Conservation (phyloP, 2,888 invertebrate species). For the Volucella inflata region DNA sequence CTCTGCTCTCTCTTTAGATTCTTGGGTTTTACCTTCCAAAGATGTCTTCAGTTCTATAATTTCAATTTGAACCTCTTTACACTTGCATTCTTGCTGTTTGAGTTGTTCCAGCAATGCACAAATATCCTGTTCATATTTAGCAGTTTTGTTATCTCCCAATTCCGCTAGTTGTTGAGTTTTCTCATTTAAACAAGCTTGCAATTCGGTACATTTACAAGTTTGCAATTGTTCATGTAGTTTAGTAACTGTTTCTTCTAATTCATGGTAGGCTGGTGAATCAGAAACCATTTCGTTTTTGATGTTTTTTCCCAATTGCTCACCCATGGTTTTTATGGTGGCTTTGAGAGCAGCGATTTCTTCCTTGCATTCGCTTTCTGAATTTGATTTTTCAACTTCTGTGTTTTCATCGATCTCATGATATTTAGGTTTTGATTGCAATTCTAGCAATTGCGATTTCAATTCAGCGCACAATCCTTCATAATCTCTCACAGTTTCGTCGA, state of each 20-base stretch:
- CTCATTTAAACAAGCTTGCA: slow-evolving; percentile 25
- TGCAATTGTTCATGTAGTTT: slow-evolving; percentile 20
- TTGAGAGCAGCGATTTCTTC: slow-evolving; percentile 20
- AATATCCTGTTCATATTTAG: slow-evolving; percentile 41
- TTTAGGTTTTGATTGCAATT: not conserved
- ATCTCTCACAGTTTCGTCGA: not conserved
- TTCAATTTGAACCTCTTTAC: slow-evolving; percentile 45
- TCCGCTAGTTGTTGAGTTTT: slow-evolving; percentile 33
- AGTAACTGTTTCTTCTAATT: slow-evolving; percentile 10
- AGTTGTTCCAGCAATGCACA: slow-evolving; percentile 39
- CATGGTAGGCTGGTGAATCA: slow-evolving; percentile 1
- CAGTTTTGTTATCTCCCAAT: not conserved
- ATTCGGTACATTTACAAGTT: slow-evolving; percentile 16
- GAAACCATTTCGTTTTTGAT: not conserved
- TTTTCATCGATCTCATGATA: not conserved
- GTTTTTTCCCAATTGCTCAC: not conserved
- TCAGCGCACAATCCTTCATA: slow-evolving; percentile 6
- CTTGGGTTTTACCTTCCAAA: slow-evolving; percentile 45
- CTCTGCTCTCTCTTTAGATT: slow-evolving; percentile 32
- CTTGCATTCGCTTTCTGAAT: slow-evolving; percentile 7
- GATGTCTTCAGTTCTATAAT: slow-evolving; percentile 57
- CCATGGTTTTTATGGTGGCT: not conserved
- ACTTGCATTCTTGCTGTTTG: slow-evolving; percentile 56
- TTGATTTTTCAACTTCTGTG: not conserved
- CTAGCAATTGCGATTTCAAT: slow-evolving; percentile 11